phyloP scores from a whole-genome alignment of 2,113 vertebrate genomes.

The Archocentrus centrarchus region DNA sequence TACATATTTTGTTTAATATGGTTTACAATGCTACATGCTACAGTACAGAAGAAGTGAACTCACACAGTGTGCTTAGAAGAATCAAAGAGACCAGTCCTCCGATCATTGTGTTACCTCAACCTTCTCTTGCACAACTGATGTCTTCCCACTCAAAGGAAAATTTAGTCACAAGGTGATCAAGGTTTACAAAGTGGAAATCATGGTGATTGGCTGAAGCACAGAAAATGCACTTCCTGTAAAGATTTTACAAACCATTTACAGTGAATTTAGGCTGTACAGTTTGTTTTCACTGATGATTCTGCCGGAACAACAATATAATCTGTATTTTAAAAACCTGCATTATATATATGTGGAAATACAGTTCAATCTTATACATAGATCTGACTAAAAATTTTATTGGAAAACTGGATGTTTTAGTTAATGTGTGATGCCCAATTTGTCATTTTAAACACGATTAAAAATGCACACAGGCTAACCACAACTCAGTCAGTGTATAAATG shows the following conservation, averaged over 20 bases:
- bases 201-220: conserved; percentile 50
- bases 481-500: no score
- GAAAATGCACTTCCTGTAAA: conserved; percentile 11
- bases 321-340: no score
- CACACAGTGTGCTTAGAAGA: conserved; percentile 39
- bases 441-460: no score
- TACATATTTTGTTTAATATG: neutral
- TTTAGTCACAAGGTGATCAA: no score
- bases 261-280: neutral
- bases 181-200: conserved; percentile 4
- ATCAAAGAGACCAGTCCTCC: conserved; percentile 29
- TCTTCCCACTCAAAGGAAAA: conserved; percentile 20
- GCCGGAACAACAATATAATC: no score
- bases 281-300: neutral
- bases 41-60: neutral
- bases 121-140: conserved; percentile 27
- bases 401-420: no score
- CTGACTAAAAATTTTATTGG: no score
- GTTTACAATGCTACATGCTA: neutral
- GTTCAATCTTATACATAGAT: no score
- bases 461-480: neutral
- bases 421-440: no score
- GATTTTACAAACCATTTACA: conserved; percentile 6
- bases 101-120: neutral
- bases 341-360: no score